These are phyloP conservation scores for Caranx ignobilis DNA, from an alignment of 2,113 vertebrate species.

Conservation along the genomic window DNA sequence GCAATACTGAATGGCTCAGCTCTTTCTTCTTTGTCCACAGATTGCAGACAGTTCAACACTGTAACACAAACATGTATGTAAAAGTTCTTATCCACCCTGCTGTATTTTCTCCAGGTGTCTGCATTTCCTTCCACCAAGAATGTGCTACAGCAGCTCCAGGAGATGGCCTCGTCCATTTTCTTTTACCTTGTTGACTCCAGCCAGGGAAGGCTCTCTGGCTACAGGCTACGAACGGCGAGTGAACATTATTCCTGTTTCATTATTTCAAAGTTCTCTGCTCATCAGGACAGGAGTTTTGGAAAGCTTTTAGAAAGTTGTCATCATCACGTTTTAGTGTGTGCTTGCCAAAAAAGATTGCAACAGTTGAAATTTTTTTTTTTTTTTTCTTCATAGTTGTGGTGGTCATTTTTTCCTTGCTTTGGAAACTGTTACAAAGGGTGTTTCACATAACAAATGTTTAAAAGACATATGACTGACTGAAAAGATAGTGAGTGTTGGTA, in stretches of 20 bases:
- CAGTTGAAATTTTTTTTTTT: not conserved
- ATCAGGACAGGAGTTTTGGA: not conserved
- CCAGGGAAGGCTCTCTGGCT: conserved; percentile 90
- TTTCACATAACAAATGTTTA: not conserved
- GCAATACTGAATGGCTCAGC: no score
- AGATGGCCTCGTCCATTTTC: conserved; percentile 91
- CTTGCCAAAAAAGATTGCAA: not conserved
- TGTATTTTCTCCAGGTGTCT: conserved; percentile 86
- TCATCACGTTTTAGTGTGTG: not conserved
- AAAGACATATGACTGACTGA: not conserved
- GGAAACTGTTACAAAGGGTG: not conserved
- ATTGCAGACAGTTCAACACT: no score
- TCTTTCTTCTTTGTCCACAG: not conserved
- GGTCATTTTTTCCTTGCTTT: not conserved
- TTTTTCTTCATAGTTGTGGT: not conserved
- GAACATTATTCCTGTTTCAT: not conserved
- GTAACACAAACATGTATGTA: not conserved
- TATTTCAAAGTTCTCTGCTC: not conserved
- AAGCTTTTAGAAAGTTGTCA: not conserved
- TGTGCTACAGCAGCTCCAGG: conserved; percentile 92
- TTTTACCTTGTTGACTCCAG: conserved; percentile 93
- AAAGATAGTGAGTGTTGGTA: not conserved
- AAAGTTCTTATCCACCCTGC: not conserved
- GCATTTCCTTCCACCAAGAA: conserved; percentile 95
- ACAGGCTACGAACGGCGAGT: conserved; percentile 90